phyloP scores from a whole-genome alignment of 92 coral and sea anemone species.

The Hydrozoanthus gracilis region DNA sequence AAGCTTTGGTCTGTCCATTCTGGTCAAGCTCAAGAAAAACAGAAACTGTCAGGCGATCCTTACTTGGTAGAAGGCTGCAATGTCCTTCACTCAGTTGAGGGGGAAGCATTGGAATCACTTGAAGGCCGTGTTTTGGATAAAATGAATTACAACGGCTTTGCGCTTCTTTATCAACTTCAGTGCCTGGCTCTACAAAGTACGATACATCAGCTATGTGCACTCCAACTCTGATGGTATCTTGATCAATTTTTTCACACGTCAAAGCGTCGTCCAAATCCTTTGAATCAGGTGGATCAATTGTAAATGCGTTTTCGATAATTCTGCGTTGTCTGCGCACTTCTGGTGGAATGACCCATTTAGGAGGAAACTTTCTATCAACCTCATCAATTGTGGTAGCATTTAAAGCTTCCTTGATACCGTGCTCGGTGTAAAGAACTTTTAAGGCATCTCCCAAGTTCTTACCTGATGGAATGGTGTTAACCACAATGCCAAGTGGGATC shows the following conservation, averaged over 20 bases:
- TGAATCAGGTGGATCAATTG: constrained; percentile 86
- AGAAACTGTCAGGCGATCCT: constrained; percentile 83
- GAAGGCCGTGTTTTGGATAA: constrained; percentile 72
- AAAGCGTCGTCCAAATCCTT: constrained; percentile 93
- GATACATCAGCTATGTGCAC: constrained; percentile 96
- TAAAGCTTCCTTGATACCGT: constrained; percentile 59
- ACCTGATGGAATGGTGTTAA: constrained; percentile 67
- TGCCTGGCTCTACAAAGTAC: constrained; percentile 76
- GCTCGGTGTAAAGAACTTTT: constrained; percentile 74
- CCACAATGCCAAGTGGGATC: constrained; percentile 80
- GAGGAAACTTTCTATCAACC: constrained; percentile 49
- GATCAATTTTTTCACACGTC: constrained; percentile 53
- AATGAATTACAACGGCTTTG: constrained; percentile 80
- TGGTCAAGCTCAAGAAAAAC: constrained; percentile 59
- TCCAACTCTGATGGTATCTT: constrained; percentile 63
- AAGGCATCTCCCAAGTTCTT: constrained; percentile 50
- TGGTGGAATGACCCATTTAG: constrained; percentile 68
- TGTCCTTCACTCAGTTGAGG: constrained; percentile 69
- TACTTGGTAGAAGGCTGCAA: constrained; percentile 77
- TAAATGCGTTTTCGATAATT: constrained; percentile 64
- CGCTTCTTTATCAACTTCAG: constrained; percentile 80
- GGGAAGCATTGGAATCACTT: constrained; percentile 87
- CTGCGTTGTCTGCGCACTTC: constrained; percentile 54
- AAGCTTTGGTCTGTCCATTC: constrained; percentile 52
- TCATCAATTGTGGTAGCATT: constrained; percentile 25